These are phyloP conservation scores for Sialis fuliginosa DNA, from an alignment of 2,888 invertebrate species.

Conservation along the genomic window DNA sequence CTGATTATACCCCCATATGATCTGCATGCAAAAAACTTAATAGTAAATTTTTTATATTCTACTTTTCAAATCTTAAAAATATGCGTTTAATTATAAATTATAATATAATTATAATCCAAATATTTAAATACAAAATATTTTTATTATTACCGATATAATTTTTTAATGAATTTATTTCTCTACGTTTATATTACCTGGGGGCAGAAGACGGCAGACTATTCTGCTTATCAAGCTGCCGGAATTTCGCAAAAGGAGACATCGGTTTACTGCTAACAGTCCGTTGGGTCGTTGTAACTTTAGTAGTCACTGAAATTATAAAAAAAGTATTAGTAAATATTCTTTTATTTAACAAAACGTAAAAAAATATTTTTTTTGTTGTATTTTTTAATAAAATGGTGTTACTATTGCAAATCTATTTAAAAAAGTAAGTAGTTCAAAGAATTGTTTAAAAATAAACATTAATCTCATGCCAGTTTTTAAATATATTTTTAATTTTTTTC, in stretches of 20 bases:
- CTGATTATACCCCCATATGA: neutral
- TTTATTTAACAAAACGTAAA: no score
- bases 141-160: neutral
- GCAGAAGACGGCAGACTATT: constrained; percentile 51
- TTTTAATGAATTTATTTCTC: neutral
- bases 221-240: constrained; percentile 79
- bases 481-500: no score
- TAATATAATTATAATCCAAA: neutral
- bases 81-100: neutral
- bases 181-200: constrained; percentile 47
- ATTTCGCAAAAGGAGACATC: constrained; percentile 78
- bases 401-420: no score
- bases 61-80: no score
- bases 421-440: no score
- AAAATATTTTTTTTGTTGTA: no score
- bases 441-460: no score
- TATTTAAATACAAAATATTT: neutral
- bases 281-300: constrained; percentile 40
- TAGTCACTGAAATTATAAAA: constrained; percentile 29
- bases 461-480: no score
- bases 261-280: constrained; percentile 39
- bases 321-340: no score
- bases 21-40: neutral
- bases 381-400: no score
- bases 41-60: no score